These are phyloP conservation scores for Gasterosteus aculeatus DNA, from an alignment of 2,113 vertebrate species.

Conservation along the genomic window DNA sequence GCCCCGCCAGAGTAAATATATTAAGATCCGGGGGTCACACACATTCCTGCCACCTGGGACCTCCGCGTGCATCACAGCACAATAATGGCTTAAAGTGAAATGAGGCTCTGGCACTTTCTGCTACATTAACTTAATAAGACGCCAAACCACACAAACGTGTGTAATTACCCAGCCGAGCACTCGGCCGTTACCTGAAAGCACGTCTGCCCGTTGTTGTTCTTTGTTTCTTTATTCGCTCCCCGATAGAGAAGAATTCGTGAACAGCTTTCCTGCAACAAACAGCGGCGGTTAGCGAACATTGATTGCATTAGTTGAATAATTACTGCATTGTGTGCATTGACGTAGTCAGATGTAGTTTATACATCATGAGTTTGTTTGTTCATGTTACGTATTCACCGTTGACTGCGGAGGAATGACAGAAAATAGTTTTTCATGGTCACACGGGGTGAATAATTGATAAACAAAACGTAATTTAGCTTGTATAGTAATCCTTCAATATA, in stretches of 20 bases:
- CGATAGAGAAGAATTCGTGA: conserved; percentile 90
- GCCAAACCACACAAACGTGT: conserved; percentile 27
- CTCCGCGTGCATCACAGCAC: conserved; percentile 43
- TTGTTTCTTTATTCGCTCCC: conserved; percentile 89
- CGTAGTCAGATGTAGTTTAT: too few relatives aligned
- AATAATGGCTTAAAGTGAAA: conserved; percentile 51
- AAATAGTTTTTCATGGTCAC: background rate
- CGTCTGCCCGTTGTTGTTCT: conserved; percentile 91
- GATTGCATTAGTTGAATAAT: background rate
- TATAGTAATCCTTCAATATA: background rate
- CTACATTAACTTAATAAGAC: conserved; percentile 53
- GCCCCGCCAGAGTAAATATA: conserved; percentile 39
- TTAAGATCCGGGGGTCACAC: conserved; percentile 37
- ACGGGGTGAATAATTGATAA: background rate
- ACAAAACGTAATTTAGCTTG: background rate
- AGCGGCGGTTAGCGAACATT: background rate
- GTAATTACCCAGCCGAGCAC: conserved; percentile 34
- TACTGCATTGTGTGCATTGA: background rate
- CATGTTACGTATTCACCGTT: too few relatives aligned
- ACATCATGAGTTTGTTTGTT: too few relatives aligned
- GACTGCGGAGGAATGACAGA: background rate
- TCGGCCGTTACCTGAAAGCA: conserved; percentile 87
- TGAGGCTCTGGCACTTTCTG: conserved; percentile 48
- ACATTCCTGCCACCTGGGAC: conserved; percentile 32
- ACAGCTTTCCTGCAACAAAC: conserved; percentile 86